Conservation (phyloP, 2,797 vertebrate genomes). For the Erithacus rubecula region DNA sequence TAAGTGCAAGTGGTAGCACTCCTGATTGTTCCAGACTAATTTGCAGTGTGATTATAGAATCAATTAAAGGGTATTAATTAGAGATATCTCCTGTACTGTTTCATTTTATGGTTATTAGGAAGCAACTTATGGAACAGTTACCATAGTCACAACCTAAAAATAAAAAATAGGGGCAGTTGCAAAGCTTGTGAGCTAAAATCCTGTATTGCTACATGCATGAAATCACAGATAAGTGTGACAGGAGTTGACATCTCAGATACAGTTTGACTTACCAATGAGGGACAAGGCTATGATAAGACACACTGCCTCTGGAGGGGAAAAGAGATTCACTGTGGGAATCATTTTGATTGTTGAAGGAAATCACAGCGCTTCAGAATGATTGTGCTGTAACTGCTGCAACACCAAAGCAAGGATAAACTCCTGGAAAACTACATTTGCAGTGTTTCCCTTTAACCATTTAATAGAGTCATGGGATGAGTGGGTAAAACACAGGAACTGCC, state of each 20-base stretch:
- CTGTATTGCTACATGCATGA: constrained; percentile 23
- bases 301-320: background rate
- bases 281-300: constrained; percentile 27
- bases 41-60: background rate
- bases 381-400: background rate
- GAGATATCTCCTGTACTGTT: background rate
- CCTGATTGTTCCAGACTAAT: background rate
- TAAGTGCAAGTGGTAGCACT: background rate
- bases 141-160: background rate
- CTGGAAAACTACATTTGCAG: background rate
- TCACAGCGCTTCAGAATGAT: background rate
- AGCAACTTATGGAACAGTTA: background rate
- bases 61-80: background rate
- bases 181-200: constrained; percentile 11
- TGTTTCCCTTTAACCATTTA: background rate
- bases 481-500: background rate
- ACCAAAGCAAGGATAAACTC: constrained; percentile 1
- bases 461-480: background rate
- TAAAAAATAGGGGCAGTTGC: background rate
- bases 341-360: constrained; percentile 30
- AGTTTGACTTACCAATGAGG: constrained; percentile 30
- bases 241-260: constrained; percentile 57
- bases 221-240: constrained; percentile 56
- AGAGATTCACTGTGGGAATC: background rate
- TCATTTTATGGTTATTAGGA: constrained; percentile 3